Conservation (phyloP, 2,888 invertebrate genomes). For the Agrotis puta region DNA sequence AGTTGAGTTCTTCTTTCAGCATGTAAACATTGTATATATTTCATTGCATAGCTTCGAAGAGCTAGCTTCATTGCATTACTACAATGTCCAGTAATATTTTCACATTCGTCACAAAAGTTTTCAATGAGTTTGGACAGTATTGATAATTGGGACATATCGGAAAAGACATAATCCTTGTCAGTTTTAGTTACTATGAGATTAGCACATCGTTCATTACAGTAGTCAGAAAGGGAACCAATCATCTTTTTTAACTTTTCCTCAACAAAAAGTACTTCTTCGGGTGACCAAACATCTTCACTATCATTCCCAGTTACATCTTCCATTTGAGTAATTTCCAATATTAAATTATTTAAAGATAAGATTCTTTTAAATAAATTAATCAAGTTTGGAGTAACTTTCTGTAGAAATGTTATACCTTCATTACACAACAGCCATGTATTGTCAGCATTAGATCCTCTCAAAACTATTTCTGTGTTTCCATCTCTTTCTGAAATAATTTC, state of each 20-base stretch:
- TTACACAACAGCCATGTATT: slow-evolving; percentile 91
- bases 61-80: slow-evolving; percentile 96
- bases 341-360: slow-evolving; percentile 94
- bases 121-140: slow-evolving; percentile 95
- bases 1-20: slow-evolving; percentile 96
- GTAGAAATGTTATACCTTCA: slow-evolving; percentile 93
- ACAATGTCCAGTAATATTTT: slow-evolving; percentile 93
- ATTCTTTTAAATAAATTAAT: slow-evolving; percentile 94
- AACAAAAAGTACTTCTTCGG: slow-evolving; percentile 93
- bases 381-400: slow-evolving; percentile 92
- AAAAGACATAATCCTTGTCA: slow-evolving; percentile 93
- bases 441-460: slow-evolving; percentile 86
- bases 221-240: slow-evolving; percentile 96
- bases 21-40: slow-evolving; percentile 98
- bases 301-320: slow-evolving; percentile 91
- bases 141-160: slow-evolving; percentile 94
- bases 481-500: slow-evolving; percentile 91
- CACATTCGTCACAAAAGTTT: slow-evolving; percentile 94
- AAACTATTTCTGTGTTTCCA: slow-evolving; percentile 85
- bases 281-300: slow-evolving; percentile 93
- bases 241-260: slow-evolving; percentile 94
- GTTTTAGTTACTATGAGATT: slow-evolving; percentile 96
- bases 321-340: slow-evolving; percentile 93
- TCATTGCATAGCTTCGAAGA: slow-evolving; percentile 96
- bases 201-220: slow-evolving; percentile 97